Conservation (phyloP, 1,140 invertebrate genomes). For the Sipha flava region DNA sequence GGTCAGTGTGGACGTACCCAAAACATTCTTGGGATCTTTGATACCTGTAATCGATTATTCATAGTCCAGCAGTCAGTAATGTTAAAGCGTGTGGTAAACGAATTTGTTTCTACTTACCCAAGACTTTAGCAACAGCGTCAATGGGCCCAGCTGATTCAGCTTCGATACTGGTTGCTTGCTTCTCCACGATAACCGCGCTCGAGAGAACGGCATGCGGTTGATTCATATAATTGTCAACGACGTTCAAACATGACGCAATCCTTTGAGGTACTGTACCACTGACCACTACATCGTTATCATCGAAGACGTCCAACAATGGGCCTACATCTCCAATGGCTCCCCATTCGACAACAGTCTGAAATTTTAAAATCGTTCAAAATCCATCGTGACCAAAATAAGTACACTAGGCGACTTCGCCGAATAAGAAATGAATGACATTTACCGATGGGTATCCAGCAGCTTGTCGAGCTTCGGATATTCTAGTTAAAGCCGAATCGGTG, state of each 20-base stretch:
- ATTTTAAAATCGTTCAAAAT: too few species aligned
- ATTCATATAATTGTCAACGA: conserved; percentile 79
- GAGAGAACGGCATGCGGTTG: conserved; percentile 76
- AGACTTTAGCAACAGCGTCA: conserved; percentile 70
- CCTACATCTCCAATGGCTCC: conserved; percentile 96
- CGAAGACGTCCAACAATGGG: conserved; percentile 74
- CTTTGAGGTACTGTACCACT: conserved; percentile 87
- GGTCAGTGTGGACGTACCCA: conserved; percentile 63
- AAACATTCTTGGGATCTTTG: conserved; percentile 70
- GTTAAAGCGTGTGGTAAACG: too few species aligned
- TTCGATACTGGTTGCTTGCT: conserved; percentile 53
- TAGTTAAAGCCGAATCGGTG: conserved; percentile 92
- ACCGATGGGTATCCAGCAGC: conserved; percentile 64
- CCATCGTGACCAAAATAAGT: background rate
- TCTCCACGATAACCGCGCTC: conserved; percentile 56
- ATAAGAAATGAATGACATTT: conserved; percentile 23
- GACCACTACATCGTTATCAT: conserved; percentile 70
- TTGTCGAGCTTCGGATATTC: conserved; percentile 77
- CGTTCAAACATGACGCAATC: conserved; percentile 74
- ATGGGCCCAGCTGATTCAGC: conserved; percentile 47
- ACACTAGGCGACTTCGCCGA: background rate
- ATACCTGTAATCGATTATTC: conserved; percentile 47
- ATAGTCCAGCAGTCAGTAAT: too few species aligned
- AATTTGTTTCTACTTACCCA: conserved; percentile 49
- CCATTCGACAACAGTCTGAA: conserved; percentile 81